Evolutionary conservation across 2,888 invertebrate genomes (phyloP).

Genomic region (Tenthredo livida): DNA sequence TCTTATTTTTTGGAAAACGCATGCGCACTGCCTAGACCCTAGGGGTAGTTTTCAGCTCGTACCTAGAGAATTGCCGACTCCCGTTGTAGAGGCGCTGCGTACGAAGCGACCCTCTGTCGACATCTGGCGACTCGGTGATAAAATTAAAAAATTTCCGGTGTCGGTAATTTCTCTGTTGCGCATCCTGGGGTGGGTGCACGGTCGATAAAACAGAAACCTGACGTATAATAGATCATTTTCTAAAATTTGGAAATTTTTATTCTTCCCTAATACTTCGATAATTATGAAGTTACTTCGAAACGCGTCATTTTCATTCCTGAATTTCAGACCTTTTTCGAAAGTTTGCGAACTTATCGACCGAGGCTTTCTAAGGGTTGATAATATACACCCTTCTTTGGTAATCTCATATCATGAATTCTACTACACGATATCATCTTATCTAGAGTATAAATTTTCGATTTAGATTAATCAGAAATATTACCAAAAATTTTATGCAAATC

Average conservation of each 20-base stretch:
- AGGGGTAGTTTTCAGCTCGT: slow-evolving; percentile 26
- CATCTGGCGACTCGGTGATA: slow-evolving; percentile 2
- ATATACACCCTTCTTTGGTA: not conserved
- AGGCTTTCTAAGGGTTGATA: not conserved
- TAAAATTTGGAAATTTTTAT: not conserved
- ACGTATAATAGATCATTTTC: not conserved
- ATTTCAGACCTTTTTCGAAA: not conserved
- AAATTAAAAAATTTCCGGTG: not conserved
- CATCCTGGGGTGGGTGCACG: not conserved
- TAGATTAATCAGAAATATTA: not conserved
- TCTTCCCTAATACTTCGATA: not conserved
- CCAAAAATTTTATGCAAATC: not conserved
- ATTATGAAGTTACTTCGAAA: not conserved
- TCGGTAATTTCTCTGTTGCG: slow-evolving; percentile 20
- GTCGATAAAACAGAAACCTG: slow-evolving; percentile 26
- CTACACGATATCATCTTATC: not conserved
- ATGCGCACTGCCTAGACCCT: not conserved
- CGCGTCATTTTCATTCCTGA: not conserved
- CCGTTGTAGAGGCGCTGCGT: slow-evolving; percentile 13
- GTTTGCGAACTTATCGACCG: not conserved
- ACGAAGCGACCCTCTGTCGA: slow-evolving; percentile 10
- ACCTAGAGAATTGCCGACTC: not conserved
- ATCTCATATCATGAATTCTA: not conserved
- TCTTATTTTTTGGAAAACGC: slow-evolving; percentile 64
- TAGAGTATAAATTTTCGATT: not conserved